Conservation (phyloP, 1,140 invertebrate genomes). For the Drosophila truncata region DNA sequence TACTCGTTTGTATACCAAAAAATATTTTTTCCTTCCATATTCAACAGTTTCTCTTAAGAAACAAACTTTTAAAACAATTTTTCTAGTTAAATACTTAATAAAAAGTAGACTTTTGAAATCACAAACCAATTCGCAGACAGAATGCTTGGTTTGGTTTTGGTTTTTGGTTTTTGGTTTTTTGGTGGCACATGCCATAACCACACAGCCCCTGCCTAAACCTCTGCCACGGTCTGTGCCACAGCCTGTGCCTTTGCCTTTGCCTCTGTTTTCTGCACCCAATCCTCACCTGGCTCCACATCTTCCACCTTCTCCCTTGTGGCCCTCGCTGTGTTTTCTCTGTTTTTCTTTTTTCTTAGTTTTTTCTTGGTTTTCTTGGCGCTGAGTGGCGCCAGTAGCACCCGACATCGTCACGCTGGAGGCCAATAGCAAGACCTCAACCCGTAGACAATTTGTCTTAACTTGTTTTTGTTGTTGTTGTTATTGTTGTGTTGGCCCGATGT, state of each 20-base stretch:
- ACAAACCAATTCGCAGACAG: conserved; percentile 17
- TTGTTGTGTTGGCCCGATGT: conserved; percentile 22
- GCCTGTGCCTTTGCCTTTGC: conserved; percentile 8
- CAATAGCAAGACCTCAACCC: conserved; percentile 82
- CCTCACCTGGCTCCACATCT: conserved; percentile 38
- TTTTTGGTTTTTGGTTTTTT: conserved; percentile 46
- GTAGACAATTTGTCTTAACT: conserved; percentile 82
- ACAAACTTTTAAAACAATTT: not conserved
- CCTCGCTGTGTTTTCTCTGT: conserved; percentile 12
- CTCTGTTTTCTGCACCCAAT: conserved; percentile 48
- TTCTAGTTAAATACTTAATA: not conserved
- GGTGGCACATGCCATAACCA: conserved; percentile 76
- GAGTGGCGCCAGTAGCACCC: conserved; percentile 70
- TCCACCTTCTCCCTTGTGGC: conserved; percentile 5
- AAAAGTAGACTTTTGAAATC: not conserved
- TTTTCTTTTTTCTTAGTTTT: conserved; percentile 42
- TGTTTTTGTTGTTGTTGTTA: conserved; percentile 37
- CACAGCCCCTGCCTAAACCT: conserved; percentile 3
- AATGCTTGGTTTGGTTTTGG: conserved; percentile 57
- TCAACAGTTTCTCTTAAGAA: not conserved
- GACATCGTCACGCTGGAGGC: conserved; percentile 78
- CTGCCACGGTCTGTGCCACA: not conserved
- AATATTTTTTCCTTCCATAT: not conserved
- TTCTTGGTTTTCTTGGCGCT: conserved; percentile 62
- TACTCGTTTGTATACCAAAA: too few species aligned